Conservation (phyloP, 2,113 vertebrate genomes). For the Myotis davidii region DNA sequence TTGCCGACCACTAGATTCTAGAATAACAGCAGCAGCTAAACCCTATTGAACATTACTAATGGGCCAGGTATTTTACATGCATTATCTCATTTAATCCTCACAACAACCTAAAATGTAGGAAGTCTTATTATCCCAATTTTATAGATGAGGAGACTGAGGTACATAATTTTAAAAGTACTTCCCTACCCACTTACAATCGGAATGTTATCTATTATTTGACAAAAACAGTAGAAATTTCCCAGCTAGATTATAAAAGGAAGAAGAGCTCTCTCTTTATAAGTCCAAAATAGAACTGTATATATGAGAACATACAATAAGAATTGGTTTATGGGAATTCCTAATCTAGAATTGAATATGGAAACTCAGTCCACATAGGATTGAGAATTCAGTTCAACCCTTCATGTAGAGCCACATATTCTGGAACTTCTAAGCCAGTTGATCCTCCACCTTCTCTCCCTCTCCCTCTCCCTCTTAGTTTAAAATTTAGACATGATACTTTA, state of each 20-base stretch:
- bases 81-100: constrained; percentile 43
- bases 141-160: constrained; percentile 34
- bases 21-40: not conserved
- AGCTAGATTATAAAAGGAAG: constrained; percentile 51
- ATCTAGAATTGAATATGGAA: not conserved
- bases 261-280: constrained; percentile 33
- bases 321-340: constrained; percentile 15
- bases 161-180: constrained; percentile 51
- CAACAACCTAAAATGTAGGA: constrained; percentile 28
- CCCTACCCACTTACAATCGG: not conserved
- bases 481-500: no score
- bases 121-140: constrained; percentile 50
- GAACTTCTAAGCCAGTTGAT: not conserved
- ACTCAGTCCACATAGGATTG: not conserved
- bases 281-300: constrained; percentile 58
- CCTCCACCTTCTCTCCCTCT: not conserved
- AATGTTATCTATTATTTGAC: constrained; percentile 42
- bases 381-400: constrained; percentile 28
- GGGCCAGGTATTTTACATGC: constrained; percentile 20
- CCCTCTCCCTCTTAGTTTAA: not conserved
- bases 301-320: constrained; percentile 14
- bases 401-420: not conserved
- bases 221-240: constrained; percentile 45
- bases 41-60: not conserved
- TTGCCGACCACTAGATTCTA: not conserved